These are phyloP conservation scores for Alethe diademata DNA, from an alignment of 2,113 vertebrate species.

Conservation along the genomic window DNA sequence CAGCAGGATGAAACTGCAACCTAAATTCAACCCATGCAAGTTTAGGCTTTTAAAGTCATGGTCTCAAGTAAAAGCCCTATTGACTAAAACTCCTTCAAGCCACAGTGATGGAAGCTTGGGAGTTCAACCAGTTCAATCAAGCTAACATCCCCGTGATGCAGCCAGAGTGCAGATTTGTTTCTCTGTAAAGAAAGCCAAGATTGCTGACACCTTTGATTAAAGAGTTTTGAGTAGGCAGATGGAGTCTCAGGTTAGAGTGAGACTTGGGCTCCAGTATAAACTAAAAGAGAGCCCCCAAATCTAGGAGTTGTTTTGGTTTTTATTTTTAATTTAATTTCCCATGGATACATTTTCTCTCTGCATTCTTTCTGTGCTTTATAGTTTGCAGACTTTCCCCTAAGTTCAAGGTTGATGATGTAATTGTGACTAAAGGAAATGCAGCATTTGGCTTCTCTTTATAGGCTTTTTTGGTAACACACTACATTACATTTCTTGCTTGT, in stretches of 20 bases:
- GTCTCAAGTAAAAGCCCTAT: background rate
- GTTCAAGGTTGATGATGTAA: background rate
- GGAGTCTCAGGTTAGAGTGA: background rate
- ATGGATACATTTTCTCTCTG: fast-evolving
- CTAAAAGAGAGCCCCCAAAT: background rate
- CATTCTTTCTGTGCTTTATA: background rate
- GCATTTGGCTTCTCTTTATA: background rate
- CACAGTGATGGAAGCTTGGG: background rate
- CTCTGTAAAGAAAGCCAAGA: background rate
- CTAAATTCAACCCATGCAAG: background rate
- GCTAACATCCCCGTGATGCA: background rate
- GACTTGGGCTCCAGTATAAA: background rate
- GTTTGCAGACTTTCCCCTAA: background rate
- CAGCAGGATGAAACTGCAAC: background rate
- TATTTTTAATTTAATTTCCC: background rate
- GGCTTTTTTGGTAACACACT: background rate
- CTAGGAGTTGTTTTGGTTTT: background rate
- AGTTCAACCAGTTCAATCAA: background rate
- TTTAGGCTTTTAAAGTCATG: background rate
- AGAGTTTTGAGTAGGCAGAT: background rate
- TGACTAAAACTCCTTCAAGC: background rate
- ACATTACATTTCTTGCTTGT: background rate
- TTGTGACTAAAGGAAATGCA: background rate
- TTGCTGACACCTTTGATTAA: background rate
- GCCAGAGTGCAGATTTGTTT: background rate